phyloP scores from a whole-genome alignment of 2,888 invertebrate species.

The Calameuta idolon region DNA sequence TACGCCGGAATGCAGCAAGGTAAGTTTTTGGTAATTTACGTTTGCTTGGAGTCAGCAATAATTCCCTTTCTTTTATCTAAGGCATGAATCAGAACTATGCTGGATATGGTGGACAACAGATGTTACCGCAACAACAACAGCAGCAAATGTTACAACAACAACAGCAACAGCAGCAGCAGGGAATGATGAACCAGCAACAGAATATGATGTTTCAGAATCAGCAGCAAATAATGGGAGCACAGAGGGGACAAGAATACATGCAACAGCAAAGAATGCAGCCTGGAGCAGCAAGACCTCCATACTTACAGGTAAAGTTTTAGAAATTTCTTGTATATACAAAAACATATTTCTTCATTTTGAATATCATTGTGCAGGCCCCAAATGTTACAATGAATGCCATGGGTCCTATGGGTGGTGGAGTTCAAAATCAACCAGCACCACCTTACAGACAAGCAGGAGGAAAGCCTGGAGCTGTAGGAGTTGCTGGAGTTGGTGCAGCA shows the following conservation, averaged over 20 bases:
- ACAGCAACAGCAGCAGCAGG: conserved; percentile 63
- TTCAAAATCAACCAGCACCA: conserved; percentile 77
- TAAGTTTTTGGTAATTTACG: conserved; percentile 69
- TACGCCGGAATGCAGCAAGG: conserved; percentile 75
- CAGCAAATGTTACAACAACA: conserved; percentile 50
- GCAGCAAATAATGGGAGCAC: conserved; percentile 74
- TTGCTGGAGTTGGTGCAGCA: conserved; percentile 56
- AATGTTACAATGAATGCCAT: conserved; percentile 88
- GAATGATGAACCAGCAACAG: conserved; percentile 60
- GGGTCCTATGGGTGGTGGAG: conserved; percentile 70
- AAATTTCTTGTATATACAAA: background rate
- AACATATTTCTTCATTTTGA: conserved; percentile 9
- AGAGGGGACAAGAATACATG: conserved; percentile 72
- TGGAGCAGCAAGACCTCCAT: conserved; percentile 71
- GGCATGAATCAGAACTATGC: conserved; percentile 76
- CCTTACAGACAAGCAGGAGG: conserved; percentile 77
- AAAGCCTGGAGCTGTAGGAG: conserved; percentile 62
- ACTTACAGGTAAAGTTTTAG: conserved; percentile 72
- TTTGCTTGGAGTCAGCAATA: conserved; percentile 51
- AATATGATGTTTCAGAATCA: conserved; percentile 65
- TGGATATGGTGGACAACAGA: conserved; percentile 71
- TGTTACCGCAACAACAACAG: conserved; percentile 56
- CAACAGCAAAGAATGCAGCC: conserved; percentile 73
- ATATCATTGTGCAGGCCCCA: conserved; percentile 72
- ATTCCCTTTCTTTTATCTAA: conserved; percentile 23